phyloP scores from a whole-genome alignment of 2,113 vertebrate species.

The Axis porcinus region DNA sequence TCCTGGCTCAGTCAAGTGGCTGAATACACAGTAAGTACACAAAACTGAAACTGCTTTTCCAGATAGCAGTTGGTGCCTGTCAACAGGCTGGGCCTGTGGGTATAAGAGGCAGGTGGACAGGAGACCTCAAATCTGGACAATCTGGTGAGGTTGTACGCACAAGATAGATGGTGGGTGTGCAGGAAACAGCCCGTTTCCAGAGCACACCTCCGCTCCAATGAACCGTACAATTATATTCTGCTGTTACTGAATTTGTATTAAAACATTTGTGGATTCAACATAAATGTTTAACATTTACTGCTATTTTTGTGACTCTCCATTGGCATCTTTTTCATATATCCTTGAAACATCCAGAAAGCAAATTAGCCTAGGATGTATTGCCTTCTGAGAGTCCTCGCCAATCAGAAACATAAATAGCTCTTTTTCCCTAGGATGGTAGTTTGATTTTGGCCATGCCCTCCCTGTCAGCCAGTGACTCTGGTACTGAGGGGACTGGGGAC shows the following conservation, averaged over 20 bases:
- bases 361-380: neutral
- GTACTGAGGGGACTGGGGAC: rapidly evolving
- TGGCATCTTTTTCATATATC: neutral
- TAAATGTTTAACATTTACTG: neutral
- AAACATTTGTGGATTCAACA: neutral
- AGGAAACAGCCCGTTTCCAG: neutral
- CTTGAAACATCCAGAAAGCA: neutral
- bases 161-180: neutral
- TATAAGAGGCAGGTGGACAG: neutral
- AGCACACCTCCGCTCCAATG: neutral
- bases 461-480: neutral
- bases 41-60: neutral
- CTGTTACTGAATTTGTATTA: neutral
- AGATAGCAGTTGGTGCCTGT: neutral
- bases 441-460: neutral
- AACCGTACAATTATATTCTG: rapidly evolving
- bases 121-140: neutral
- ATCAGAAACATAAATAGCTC: neutral
- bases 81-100: neutral
- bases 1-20: neutral
- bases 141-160: neutral
- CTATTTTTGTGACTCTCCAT: neutral
- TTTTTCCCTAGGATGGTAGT: neutral
- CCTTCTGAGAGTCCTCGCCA: neutral
- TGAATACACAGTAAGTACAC: neutral